Evolutionary conservation across 2,888 invertebrate genomes (phyloP).

Genomic region (Toxonevra muliebris): DNA sequence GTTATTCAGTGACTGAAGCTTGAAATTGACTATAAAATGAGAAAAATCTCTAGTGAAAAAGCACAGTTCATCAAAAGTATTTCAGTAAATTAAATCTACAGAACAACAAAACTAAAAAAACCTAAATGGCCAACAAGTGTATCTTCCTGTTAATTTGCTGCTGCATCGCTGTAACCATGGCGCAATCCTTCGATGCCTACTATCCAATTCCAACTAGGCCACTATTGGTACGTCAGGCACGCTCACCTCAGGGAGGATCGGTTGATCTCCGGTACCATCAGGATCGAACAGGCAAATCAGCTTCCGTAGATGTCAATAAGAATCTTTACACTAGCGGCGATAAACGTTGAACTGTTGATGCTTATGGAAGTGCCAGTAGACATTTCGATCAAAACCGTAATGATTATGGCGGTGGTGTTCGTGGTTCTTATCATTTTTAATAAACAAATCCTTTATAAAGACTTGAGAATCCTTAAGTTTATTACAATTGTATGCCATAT

Average conservation of each 20-base stretch:
- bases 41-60: too few species aligned
- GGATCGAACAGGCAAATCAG: slow-evolving; percentile 26
- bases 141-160: slow-evolving; percentile 1
- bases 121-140: slow-evolving; percentile 10
- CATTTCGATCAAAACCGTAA: slow-evolving; percentile 32
- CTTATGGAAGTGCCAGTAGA: slow-evolving; percentile 30
- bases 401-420: slow-evolving; percentile 23
- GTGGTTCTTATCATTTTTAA: slow-evolving; percentile 24
- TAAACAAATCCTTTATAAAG: not conserved
- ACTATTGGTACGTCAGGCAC: not conserved
- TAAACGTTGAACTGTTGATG: slow-evolving; percentile 28
- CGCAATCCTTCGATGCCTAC: not conserved
- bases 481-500: not conserved
- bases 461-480: not conserved
- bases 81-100: slow-evolving; percentile 38
- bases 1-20: too few species aligned
- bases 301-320: slow-evolving; percentile 20
- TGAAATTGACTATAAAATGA: not conserved
- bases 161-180: not conserved
- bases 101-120: slow-evolving; percentile 50
- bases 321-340: slow-evolving; percentile 29
- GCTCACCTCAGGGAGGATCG: slow-evolving; percentile 25
- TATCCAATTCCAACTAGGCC: slow-evolving; percentile 10
- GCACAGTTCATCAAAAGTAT: not conserved
- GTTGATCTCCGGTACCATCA: slow-evolving; percentile 15